These are phyloP conservation scores for Tetranychus truncatus DNA, from an alignment of 2,888 invertebrate species.

Conservation along the genomic window DNA sequence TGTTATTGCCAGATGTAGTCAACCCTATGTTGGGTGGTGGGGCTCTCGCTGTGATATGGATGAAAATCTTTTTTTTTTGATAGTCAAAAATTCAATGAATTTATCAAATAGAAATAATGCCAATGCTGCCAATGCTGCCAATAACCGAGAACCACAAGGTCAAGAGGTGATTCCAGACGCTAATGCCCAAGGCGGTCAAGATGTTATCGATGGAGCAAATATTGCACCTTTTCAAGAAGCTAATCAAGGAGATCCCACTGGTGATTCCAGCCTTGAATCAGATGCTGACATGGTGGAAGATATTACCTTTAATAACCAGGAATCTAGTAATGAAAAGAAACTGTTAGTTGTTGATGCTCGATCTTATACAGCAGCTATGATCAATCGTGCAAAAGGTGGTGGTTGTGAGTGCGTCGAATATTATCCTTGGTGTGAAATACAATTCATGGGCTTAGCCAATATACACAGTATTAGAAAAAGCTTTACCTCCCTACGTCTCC, in stretches of 20 bases:
- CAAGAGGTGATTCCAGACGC: neutral
- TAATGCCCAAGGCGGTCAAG: neutral
- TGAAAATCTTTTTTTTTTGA: conserved; percentile 64
- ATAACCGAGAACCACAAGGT: neutral
- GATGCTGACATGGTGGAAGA: neutral
- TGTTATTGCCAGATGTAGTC: conserved; percentile 78
- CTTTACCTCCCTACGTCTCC: conserved; percentile 46
- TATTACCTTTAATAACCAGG: neutral
- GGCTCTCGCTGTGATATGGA: conserved; percentile 80
- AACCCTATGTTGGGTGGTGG: conserved; percentile 68
- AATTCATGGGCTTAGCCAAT: conserved; percentile 92
- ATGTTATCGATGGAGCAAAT: neutral
- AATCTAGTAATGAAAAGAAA: conserved; percentile 35
- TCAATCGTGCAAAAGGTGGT: conserved; percentile 87
- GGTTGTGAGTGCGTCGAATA: conserved; percentile 91
- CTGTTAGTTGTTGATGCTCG: conserved; percentile 84
- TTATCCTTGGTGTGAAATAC: conserved; percentile 81
- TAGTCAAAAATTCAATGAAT: conserved; percentile 31
- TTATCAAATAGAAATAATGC: too few relatives aligned
- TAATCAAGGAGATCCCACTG: neutral
- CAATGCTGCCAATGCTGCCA: neutral
- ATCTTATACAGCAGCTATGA: conserved; percentile 85
- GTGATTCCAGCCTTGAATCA: neutral
- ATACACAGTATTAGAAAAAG: conserved; percentile 86
- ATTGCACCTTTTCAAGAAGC: neutral